Base-by-base conservation (phyloP, 2,888 invertebrate species). In the Nephrotoma guestfalica region DNA sequence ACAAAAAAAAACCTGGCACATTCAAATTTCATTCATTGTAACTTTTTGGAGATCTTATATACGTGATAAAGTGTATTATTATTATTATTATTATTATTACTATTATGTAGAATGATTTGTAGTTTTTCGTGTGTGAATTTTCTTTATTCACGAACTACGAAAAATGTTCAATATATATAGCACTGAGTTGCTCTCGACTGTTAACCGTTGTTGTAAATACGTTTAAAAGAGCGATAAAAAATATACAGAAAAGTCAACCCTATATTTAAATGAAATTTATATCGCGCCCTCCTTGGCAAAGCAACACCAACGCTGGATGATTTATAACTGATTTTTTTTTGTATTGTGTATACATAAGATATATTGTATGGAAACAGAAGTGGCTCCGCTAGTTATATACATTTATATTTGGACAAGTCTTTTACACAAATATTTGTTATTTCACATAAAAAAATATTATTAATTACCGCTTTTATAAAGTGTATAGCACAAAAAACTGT, bases 51-150 rank as follows among this genome's bases (percentile, higher is more conserved):
- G 85, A 85, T 85, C 43, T 15, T 85, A 30, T 30, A 42, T 43
- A 85, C 43, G 85, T 85, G 85, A 85, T 85, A 85, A 43, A 85
- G 43, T 85, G 84, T 84, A 84, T 84, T 41, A 71, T 71, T 71
- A 57, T 57, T 57, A 57, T 51, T 51, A 51, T 51, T 83, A 71
- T 71, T 71, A 18, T 57, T 57, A 57, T 57, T 83, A 83, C 18
- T 83, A 18, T 83, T 83, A 85, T 45, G 42, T 30, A 43, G 15
- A 45, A 85, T 85, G 85, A 85, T 85, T 85, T 85, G 85, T 85
- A 85, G 42, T 85, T 85, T 85, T 85, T 85, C 85, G 85, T 85
- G 85, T 85, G 85, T 85, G 18, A 85, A 45, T 85, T 11, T 15
- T 85, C 6, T 42, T 85, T 41, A 71, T 41, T 42, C 15, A 18